A percentile compares a stretch with the other conserved stretches of the same genome.
phyloP scores from a whole-genome alignment of 2,113 vertebrate genomes.

The Sinocyclocheilus anshuiensis region DNA sequence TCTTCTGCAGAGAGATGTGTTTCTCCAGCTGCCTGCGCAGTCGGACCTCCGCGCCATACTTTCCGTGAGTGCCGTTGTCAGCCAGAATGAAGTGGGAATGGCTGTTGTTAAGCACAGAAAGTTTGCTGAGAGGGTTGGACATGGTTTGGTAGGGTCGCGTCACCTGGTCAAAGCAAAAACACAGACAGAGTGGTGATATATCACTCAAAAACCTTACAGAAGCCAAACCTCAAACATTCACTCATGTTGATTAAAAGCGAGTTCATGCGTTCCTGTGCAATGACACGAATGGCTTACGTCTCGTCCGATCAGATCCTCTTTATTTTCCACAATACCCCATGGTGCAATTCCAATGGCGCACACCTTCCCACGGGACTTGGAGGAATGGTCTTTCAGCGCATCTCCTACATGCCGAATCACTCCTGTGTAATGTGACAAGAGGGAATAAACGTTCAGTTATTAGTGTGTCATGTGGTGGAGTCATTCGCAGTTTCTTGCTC shows the following conservation, averaged over 20 bases:
- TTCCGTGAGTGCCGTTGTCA: slow-evolving; percentile 90
- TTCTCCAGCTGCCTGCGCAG: slow-evolving; percentile 79
- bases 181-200: background rate
- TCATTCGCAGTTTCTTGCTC: background rate
- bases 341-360: slow-evolving; percentile 95
- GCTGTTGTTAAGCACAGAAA: slow-evolving; percentile 91
- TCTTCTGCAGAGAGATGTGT: slow-evolving; percentile 56
- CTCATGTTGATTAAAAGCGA: background rate
- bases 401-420: slow-evolving; percentile 95
- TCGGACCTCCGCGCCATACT: slow-evolving; percentile 92
- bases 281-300: slow-evolving; percentile 80
- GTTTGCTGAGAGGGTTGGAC: slow-evolving; percentile 94
- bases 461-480: background rate
- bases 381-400: slow-evolving; percentile 95
- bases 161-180: slow-evolving; percentile 73
- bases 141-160: slow-evolving; percentile 91
- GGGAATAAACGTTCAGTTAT: background rate
- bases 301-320: slow-evolving; percentile 92
- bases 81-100: slow-evolving; percentile 96
- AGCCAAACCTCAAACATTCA: background rate
- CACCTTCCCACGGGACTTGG: slow-evolving; percentile 92
- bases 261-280: background rate
- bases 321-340: slow-evolving; percentile 62
- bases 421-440: slow-evolving; percentile 70
- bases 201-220: background rate